Base-by-base conservation (phyloP, 2,888 invertebrate species). In the Clusia tigrina region DNA sequence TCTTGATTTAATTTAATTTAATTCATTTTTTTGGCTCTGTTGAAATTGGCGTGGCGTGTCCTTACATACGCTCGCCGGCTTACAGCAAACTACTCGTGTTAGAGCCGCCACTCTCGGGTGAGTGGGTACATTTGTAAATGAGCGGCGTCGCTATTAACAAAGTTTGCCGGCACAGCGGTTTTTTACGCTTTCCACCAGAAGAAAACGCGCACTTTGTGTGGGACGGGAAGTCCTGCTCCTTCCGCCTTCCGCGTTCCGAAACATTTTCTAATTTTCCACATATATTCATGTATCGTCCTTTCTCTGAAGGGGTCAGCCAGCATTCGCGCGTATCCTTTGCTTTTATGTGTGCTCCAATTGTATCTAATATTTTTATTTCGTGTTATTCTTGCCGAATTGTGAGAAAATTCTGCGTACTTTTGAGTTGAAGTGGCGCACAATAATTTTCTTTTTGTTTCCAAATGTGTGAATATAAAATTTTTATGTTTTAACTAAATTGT, bases 291-390 rank as follows among this genome's bases (percentile, higher is more conserved):
- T n/a, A n/a, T n/a, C n/a, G n/a, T n/a, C n/a, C n/a, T n/a, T n/a
- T n/a, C n/a, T 42, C 10, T 42, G 3, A 42, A 42, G 42, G n/a
- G 42, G 42, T 42, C 42, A 42, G 42, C 42, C 32, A 32, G n/a
- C n/a, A 3, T 42, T 5, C 42, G 42, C 42, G n/a, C n/a, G 42
- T 42, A 42, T n/a, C n/a, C 10, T 42, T 42, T 42, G 6, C n/a
- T n/a, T 42, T 42, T 42, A 10, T 42, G 6, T 42, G 10, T 42
- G 12, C n/a, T 10, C n/a, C 42, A 42, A 42, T 42, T 42, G 42
- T 42, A n/a, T n/a, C n/a, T n/a, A 42, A n/a, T 32, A 32, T 6
- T 42, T 42, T 42, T 42, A n/a, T 42, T 42, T 42, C 42, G 42
- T 42, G 42, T n/a, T 17, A 42, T 42, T n/a, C n/a, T 5, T 42